Evolutionary conservation across 2,888 invertebrate species (phyloP), one percentile per base, ranked within the genome.

Genomic region (Helicoverpa assulta): DNA sequence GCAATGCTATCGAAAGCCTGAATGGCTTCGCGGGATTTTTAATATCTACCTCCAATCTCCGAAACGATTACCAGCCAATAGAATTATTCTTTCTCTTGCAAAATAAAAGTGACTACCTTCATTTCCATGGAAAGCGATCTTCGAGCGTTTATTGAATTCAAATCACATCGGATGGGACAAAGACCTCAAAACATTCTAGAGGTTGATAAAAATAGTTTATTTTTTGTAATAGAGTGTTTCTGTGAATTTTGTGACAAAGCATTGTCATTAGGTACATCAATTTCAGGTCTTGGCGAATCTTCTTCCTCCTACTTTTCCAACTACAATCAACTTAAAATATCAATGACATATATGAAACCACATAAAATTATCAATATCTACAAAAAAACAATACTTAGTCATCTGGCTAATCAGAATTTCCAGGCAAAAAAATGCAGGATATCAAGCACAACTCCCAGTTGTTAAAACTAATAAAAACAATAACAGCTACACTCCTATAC

Each of bases 71-170:
- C 88, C 85, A 82, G 81, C 83, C 88, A 87, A 90, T 91, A 84
- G 79, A 78, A 82, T 82, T 83, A 82, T 82, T 83, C 84, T 82
- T 74, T 78, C 76, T 62, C 76, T 66, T 70, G 60, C 68, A 76
- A 83, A 81, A 81, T 81, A 81, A 82, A 81, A 80, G 82, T 76
- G 62, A 66, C 62, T 81, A 70, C 82, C 84, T 83, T 83, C 82
- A 82, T 82, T 82, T 82, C 84, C 84, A 83, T 83, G 73, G 79
- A 83, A 81, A 82, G 61, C 81, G 84, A 81, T 81, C 70, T 37
- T 87, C 85, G 88, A 88, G 86, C 91, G 92, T 90, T 94, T 94
- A 94, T 93, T 93, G 93, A 91, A 93, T 94, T 92, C 91, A 91
- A 92, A 93, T 93, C 92, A 88, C 91, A 90, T 89, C 81, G 86